These are phyloP conservation scores for Orthonyx spaldingii DNA, from an alignment of 2,113 vertebrate genomes.

Conservation along the genomic window DNA sequence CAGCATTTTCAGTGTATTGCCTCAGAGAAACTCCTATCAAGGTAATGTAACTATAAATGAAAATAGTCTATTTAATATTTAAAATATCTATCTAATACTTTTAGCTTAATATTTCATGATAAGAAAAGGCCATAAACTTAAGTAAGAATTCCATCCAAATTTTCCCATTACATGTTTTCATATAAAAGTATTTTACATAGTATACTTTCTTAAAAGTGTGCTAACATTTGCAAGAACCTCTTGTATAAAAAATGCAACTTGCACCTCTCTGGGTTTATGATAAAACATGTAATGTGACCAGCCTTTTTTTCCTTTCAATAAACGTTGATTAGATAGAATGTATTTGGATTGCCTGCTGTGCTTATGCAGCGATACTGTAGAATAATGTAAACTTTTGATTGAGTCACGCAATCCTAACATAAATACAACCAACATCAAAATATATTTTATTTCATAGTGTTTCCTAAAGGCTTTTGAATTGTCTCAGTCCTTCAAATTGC, in stretches of 20 bases:
- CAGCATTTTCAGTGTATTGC: not conserved
- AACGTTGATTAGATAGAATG: not conserved
- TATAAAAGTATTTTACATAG: not conserved
- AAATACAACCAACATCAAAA: not conserved
- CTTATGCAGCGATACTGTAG: not conserved
- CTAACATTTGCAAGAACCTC: not conserved
- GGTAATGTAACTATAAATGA: conserved; percentile 44
- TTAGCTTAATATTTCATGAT: conserved; percentile 49
- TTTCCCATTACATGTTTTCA: not conserved
- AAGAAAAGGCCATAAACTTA: conserved; percentile 29
- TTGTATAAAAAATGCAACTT: not conserved
- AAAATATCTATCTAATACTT: no score
- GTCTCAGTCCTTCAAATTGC: not conserved
- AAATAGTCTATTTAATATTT: conserved; percentile 41
- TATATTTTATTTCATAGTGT: not conserved
- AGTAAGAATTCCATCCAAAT: not conserved
- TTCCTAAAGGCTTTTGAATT: not conserved
- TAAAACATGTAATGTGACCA: not conserved
- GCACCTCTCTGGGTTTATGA: not conserved
- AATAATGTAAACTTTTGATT: conserved; percentile 25
- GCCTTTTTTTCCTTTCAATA: not conserved
- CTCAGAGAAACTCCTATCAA: conserved; percentile 51
- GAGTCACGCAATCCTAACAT: not conserved
- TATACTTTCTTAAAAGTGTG: not conserved
- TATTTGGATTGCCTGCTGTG: not conserved